phyloP scores from a whole-genome alignment of 2,113 vertebrate genomes.

The Catharus minimus region DNA sequence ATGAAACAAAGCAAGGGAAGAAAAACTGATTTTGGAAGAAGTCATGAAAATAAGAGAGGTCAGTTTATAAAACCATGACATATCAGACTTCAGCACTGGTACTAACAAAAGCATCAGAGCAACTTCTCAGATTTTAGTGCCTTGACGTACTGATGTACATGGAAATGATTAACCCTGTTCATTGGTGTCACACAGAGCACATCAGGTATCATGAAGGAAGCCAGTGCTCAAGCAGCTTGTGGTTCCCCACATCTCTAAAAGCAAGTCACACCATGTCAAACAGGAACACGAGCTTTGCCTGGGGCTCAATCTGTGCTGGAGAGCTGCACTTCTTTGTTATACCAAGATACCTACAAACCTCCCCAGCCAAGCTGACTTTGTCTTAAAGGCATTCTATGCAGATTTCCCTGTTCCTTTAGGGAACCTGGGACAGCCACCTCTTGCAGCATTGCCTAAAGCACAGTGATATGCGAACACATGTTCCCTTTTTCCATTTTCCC shows the following conservation, averaged over 20 bases:
- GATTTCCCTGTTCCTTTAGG: background rate
- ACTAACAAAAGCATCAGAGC: background rate
- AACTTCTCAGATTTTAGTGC: background rate
- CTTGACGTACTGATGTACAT: background rate
- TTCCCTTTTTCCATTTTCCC: background rate
- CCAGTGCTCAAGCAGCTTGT: background rate
- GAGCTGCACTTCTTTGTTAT: background rate
- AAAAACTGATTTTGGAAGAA: background rate
- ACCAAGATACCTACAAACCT: background rate
- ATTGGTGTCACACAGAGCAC: background rate
- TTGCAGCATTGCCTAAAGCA: background rate
- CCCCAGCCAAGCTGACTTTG: background rate
- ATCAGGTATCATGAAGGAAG: background rate
- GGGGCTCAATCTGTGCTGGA: background rate
- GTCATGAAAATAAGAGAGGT: background rate
- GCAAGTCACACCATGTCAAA: background rate
- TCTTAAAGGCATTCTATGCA: background rate
- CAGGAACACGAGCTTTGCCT: background rate
- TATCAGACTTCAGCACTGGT: background rate
- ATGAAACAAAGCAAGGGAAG: background rate
- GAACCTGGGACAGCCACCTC: background rate
- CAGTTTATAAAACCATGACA: background rate
- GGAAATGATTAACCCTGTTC: background rate
- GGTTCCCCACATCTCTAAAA: background rate
- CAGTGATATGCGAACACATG: background rate